Base-by-base conservation (phyloP, 2,888 invertebrate species). In the Cephus nigrinus region DNA sequence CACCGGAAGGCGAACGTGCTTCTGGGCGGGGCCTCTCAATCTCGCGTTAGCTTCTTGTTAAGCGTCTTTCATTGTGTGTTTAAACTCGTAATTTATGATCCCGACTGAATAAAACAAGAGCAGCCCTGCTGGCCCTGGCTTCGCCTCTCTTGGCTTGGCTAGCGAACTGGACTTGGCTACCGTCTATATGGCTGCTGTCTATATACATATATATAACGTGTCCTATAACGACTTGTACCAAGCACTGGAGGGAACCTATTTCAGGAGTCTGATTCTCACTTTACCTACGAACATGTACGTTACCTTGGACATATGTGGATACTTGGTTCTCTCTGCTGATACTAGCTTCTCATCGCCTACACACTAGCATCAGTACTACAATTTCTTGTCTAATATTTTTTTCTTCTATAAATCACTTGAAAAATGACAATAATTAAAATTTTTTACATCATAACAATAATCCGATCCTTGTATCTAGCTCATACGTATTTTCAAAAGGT, bases 11-110 rank as follows among this genome's bases (percentile, higher is more conserved):
- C 76, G 80, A 79, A 82, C 78, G 73, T 69, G 78, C 55, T 83
- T 83, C 84, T 84, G 85, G 90, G 90, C 91, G 91, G 87, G 87
- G 89, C 90, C 90, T 90, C 90, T 91, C 91, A 91, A 91, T 91
- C 90, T 91, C 91, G 91, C 91, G 91, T 91, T 91, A 91, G 90
- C 91, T 91, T 91, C 91, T 91, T 91, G 91, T 91, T 91, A 91
- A 91, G 91, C 91, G 91, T 91, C 91, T 91, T 91, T 91, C 91
- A 91, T 91, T 91, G 91, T 91, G 91, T 91, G 91, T 91, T 91
- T 91, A 91, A 91, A 91, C 91, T 91, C 91, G 91, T 91, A 90
- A 91, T 91, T 91, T 91, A 91, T 91, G 90, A 91, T 91, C 89
- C 91, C 89, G 90, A 91, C 91, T 91, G 91, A 91, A 91, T 91